phyloP scores from a whole-genome alignment of 2,113 vertebrate species.

The Ibidorhyncha struthersii region DNA sequence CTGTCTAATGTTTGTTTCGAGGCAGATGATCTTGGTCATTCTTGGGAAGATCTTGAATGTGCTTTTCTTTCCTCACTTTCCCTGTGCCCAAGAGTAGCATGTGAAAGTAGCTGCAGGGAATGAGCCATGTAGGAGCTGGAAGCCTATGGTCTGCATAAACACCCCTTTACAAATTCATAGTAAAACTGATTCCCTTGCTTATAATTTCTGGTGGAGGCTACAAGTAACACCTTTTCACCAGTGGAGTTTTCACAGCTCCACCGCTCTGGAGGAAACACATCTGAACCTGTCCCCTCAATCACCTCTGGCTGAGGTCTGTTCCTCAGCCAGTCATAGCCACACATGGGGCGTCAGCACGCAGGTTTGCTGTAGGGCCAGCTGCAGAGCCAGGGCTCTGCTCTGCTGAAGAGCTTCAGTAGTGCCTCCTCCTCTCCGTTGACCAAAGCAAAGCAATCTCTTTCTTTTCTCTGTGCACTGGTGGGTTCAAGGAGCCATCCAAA shows the following conservation, averaged over 20 bases:
- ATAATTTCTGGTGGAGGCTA: neutral
- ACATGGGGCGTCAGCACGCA: fast-evolving
- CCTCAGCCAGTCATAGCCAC: neutral
- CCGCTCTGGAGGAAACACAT: neutral
- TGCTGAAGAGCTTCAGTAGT: neutral
- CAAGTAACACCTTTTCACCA: neutral
- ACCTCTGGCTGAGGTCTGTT: neutral
- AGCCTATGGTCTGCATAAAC: neutral
- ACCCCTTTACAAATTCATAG: neutral
- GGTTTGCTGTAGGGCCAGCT: neutral
- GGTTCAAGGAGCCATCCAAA: neutral
- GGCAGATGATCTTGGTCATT: neutral
- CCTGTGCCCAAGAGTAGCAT: fast-evolving
- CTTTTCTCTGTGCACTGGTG: neutral
- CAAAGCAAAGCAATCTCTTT: neutral
- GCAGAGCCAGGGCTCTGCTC: neutral
- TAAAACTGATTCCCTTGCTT: neutral
- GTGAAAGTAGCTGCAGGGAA: neutral
- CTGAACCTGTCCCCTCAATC: neutral
- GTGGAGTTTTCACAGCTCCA: neutral
- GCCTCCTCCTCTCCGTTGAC: neutral
- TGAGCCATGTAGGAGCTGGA: neutral
- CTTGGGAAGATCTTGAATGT: neutral
- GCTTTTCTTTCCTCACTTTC: neutral
- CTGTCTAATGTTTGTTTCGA: neutral